phyloP scores from a whole-genome alignment of 1,140 invertebrate species.

The Bombus cullumanus region DNA sequence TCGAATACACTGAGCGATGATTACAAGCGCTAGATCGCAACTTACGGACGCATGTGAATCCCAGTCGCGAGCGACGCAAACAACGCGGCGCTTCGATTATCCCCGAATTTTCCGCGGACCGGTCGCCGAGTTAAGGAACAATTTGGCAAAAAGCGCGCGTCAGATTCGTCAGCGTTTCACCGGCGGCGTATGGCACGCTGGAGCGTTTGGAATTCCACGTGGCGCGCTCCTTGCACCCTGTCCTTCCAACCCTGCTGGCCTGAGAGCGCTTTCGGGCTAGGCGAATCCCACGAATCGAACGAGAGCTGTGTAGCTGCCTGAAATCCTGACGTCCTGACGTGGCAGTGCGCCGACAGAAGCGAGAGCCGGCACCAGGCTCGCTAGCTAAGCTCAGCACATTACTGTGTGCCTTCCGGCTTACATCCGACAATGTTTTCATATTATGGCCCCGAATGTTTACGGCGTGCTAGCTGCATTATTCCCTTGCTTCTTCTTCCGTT shows the following conservation, averaged over 20 bases:
- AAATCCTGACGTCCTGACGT: constrained; percentile 75
- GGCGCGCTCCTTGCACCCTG: constrained; percentile 43
- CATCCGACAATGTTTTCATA: constrained; percentile 77
- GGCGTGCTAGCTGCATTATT: constrained; percentile 54
- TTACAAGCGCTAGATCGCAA: not conserved
- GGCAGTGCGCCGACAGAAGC: constrained; percentile 60
- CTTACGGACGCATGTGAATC: not conserved
- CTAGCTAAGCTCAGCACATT: constrained; percentile 77
- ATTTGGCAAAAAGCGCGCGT: constrained; percentile 34
- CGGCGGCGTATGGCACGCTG: not conserved
- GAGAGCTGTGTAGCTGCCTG: constrained; percentile 53
- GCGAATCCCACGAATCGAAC: constrained; percentile 55
- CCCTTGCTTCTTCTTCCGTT: constrained; percentile 42
- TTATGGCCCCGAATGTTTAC: constrained; percentile 66
- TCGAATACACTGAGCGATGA: constrained; percentile 1
- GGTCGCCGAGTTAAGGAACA: constrained; percentile 43
- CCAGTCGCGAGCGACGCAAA: constrained; percentile 16
- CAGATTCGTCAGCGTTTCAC: constrained; percentile 43
- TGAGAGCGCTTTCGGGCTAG: constrained; percentile 54
- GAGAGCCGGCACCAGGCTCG: constrained; percentile 53
- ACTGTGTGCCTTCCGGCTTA: constrained; percentile 76
- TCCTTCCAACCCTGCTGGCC: constrained; percentile 46
- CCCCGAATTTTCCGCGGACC: constrained; percentile 38
- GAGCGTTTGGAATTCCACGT: not conserved
- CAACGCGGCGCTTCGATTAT: constrained; percentile 33